Percentiles rank a stretch among this genome's conserved stretches.
Conservation (phyloP, 2,113 vertebrate species). For the Calonectris borealis region DNA sequence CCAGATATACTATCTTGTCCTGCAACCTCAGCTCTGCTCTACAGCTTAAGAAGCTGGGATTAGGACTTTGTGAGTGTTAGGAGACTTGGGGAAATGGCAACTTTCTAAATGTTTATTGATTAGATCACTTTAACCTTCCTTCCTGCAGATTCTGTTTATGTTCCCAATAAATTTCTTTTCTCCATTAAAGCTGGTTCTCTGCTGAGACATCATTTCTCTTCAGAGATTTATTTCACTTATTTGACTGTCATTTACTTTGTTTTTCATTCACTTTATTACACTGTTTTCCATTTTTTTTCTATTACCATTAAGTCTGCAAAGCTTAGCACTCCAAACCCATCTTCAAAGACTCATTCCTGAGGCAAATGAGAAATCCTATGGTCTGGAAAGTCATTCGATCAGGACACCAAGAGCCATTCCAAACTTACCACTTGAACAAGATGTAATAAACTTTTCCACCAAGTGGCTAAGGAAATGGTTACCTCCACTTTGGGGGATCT, state of each 20-base stretch:
- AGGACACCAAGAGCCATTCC: neutral
- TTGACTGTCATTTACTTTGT: conserved; percentile 16
- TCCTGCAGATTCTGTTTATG: conserved; percentile 26
- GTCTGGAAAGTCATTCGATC: neutral
- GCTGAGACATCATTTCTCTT: conserved; percentile 18
- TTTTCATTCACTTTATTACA: conserved; percentile 5
- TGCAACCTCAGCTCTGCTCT: conserved; percentile 22
- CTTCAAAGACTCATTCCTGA: neutral
- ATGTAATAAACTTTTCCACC: neutral
- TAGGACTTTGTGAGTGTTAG: conserved; percentile 43
- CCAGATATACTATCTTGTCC: conserved; percentile 42
- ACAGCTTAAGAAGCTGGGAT: neutral
- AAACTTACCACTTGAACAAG: neutral
- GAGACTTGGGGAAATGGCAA: conserved; percentile 45
- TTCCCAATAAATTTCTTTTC: conserved; percentile 10
- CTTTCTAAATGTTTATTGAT: conserved; percentile 54
- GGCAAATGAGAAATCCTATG: neutral
- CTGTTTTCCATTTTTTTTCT: neutral
- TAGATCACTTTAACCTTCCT: conserved; percentile 31
- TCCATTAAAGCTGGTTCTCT: conserved; percentile 18
- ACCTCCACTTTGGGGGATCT: neutral
- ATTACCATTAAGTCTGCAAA: neutral
- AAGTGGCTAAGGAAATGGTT: neutral
- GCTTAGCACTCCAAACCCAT: neutral
- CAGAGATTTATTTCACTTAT: conserved; percentile 8